Conservation (phyloP, 2,797 vertebrate species). For the Lithobates sylvaticus region DNA sequence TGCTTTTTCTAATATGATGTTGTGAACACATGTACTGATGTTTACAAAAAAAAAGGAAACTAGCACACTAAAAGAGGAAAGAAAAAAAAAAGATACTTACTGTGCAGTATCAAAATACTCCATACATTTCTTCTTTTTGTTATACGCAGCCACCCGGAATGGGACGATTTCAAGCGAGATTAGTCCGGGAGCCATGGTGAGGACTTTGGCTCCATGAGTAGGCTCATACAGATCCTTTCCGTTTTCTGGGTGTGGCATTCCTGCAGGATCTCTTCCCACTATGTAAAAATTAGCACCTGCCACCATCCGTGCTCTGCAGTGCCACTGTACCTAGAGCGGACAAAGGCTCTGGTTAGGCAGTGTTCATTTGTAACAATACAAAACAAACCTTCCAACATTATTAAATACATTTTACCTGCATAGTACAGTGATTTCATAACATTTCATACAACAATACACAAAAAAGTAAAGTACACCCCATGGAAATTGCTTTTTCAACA, state of each 20-base stretch:
- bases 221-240: constrained; percentile 97
- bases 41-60: background rate
- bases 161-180: constrained; percentile 96
- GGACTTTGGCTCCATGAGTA: constrained; percentile 93
- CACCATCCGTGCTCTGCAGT: constrained; percentile 96
- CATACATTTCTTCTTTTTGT: constrained; percentile 93
- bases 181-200: constrained; percentile 98
- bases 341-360: background rate
- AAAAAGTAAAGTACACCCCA: too few relatives aligned
- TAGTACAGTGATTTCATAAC: too few relatives aligned
- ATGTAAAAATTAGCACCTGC: constrained; percentile 99
- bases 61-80: background rate
- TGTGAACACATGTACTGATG: too few relatives aligned
- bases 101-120: constrained; percentile 89
- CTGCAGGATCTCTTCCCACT: constrained; percentile 95
- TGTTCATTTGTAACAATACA: too few relatives aligned
- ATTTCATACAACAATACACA: too few relatives aligned
- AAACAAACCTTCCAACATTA: too few relatives aligned
- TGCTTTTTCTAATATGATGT: too few relatives aligned
- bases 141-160: constrained; percentile 97
- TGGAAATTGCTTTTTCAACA: too few relatives aligned
- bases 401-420: too few relatives aligned
- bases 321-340: constrained; percentile 92
- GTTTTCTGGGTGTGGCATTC: constrained; percentile 94
- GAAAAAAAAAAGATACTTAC: constrained; percentile 37